A percentile compares a stretch with the other conserved stretches of the same genome.
These are phyloP conservation scores for Thermophis baileyi DNA, from an alignment of 2,113 vertebrate genomes.

Conservation along the genomic window DNA sequence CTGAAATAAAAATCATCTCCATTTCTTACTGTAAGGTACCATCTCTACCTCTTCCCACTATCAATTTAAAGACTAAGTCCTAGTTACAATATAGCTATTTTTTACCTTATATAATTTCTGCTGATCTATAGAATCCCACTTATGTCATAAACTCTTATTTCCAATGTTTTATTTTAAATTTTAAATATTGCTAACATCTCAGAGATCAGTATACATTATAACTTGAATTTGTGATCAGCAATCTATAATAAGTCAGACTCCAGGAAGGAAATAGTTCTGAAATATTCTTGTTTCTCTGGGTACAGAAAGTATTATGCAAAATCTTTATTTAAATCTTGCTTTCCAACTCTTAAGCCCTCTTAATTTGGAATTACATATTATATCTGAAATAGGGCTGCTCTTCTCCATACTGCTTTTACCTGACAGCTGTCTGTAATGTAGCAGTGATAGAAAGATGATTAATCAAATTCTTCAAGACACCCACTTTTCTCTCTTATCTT, in stretches of 20 bases:
- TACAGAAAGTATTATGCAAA: background rate
- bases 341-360: background rate
- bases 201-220: background rate
- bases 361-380: background rate
- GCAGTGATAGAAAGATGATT: background rate
- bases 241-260: background rate
- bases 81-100: conserved; percentile 54
- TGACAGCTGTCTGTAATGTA: background rate
- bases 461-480: background rate
- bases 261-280: background rate
- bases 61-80: conserved; percentile 33
- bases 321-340: background rate
- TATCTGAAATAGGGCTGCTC: background rate
- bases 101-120: conserved; percentile 56
- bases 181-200: background rate
- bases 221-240: background rate
- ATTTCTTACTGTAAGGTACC: conserved; percentile 43
- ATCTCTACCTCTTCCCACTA: conserved; percentile 47
- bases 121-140: conserved; percentile 53
- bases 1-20: conserved; percentile 62
- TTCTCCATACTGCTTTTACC: background rate
- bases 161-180: background rate
- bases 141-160: conserved; percentile 50
- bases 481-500: background rate
- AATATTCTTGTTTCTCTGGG: background rate